A percentile compares a stretch with the other conserved stretches of the same genome.
These are phyloP conservation scores for Apodemia zela DNA, from an alignment of 2,888 invertebrate genomes.

Conservation along the genomic window DNA sequence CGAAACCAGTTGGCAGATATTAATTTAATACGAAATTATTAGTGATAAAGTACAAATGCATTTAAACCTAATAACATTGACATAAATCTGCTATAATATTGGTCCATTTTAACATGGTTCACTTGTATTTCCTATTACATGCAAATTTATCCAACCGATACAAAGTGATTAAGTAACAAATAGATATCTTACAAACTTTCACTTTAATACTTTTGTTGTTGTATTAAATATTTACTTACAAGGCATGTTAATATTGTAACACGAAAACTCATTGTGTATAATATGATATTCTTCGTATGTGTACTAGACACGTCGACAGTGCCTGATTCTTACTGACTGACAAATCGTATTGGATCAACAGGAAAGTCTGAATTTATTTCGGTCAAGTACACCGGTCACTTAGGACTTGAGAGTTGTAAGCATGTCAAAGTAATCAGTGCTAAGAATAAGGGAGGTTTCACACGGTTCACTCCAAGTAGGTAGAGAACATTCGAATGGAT, in stretches of 20 bases:
- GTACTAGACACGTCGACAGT: constrained; percentile 24
- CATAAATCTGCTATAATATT: too few species aligned
- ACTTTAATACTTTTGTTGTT: too few species aligned
- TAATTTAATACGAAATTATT: too few species aligned
- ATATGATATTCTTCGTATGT: too few species aligned
- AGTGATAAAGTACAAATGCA: too few species aligned
- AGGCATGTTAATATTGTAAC: background rate
- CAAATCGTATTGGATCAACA: background rate
- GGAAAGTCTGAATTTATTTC: constrained; percentile 12
- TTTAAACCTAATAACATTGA: too few species aligned
- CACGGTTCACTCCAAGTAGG: background rate
- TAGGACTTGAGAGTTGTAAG: background rate
- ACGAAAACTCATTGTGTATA: background rate
- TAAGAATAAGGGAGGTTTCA: background rate
- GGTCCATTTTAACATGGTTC: too few species aligned
- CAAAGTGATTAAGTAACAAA: too few species aligned
- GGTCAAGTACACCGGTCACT: constrained; percentile 8
- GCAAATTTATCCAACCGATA: too few species aligned
- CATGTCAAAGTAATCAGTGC: constrained; percentile 4
- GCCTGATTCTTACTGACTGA: background rate
- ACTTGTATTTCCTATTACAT: too few species aligned
- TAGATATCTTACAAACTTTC: too few species aligned
- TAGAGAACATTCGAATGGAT: background rate
- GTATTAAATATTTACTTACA: background rate
- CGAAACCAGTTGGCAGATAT: too few species aligned